Conservation (phyloP, 2,888 invertebrate species). For the Zeuzera pyrina region DNA sequence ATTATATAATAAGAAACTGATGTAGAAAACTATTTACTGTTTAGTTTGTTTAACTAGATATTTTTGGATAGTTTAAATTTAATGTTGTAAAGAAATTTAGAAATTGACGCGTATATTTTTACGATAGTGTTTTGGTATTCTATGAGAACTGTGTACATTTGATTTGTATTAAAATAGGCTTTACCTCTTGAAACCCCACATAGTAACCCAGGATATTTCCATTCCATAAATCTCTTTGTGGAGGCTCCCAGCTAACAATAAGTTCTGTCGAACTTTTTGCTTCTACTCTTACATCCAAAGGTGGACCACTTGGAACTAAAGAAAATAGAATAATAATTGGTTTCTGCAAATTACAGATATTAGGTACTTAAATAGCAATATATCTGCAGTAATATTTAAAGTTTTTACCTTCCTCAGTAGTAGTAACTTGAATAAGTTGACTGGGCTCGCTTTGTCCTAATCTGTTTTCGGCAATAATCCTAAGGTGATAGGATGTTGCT, state of each 20-base stretch:
- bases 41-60: too few relatives aligned
- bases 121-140: too few relatives aligned
- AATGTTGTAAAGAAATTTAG: too few relatives aligned
- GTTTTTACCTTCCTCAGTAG: conserved; percentile 82
- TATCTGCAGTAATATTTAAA: too few relatives aligned
- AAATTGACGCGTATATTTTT: too few relatives aligned
- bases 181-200: conserved; percentile 85
- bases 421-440: conserved; percentile 88
- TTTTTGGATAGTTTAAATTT: too few relatives aligned
- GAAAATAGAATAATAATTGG: too few relatives aligned
- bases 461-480: conserved; percentile 91
- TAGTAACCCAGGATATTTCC: conserved; percentile 91
- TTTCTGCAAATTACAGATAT: neutral
- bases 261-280: conserved; percentile 89
- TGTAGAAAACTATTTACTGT: neutral
- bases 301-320: conserved; percentile 84
- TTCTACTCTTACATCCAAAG: conserved; percentile 85
- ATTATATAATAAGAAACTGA: too few relatives aligned
- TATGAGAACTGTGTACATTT: too few relatives aligned
- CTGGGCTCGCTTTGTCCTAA: conserved; percentile 91
- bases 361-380: neutral
- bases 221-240: conserved; percentile 88
- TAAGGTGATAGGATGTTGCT: conserved; percentile 88
- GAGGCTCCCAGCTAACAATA: conserved; percentile 90
- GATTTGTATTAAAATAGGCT: too few relatives aligned